Base-by-base conservation (phyloP, 2,888 invertebrate genomes). In the Lepeophtheirus nordmannii region DNA sequence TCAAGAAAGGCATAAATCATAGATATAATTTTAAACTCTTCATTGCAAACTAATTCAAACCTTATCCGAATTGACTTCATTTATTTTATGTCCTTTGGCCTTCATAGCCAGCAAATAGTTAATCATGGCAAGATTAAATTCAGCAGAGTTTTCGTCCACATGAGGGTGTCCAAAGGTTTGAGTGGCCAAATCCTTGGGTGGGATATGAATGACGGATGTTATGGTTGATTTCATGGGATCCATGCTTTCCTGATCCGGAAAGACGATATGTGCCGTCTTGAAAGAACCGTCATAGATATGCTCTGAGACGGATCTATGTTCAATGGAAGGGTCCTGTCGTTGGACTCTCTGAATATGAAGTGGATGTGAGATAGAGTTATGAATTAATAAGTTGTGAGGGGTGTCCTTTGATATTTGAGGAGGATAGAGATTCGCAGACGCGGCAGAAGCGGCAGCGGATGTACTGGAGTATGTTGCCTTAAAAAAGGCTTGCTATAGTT, bases 111-210 rank as follows among this genome's bases (percentile, higher is more conserved):
- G 53, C 17, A 63, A 30, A 11, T 56, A 63, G 46, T 63, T 63
- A 53, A 63, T 46, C 63, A 63, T 63, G 46, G 56, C 63, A 20
- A 53, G n/a, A 56, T 63, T 63, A 23, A 20, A 63, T 23, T 63
- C 63, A 10, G 56, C n/a, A 56, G 53, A 17, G 53, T 14, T 46
- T 46, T 14, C 53, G 53, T 46, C 8, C 17, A n/a, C 53, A 46
- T 17, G 8, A 17, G 53, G 53, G 14, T 46, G 53, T 8, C 53
- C 17, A 46, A 5, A 8, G 53, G 17, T 17, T 46, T 30, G 30
- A 30, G 30, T 30, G 3, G 3, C 30, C 7, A 30, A 30, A 30
- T 30, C 30, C 7, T 30, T 30, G 7, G 30, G 30, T 30, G 30
- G 30, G 30, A 30, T 30, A 30, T 30, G 30, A 30, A 30, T 30